Base-by-base conservation (phyloP, 2,113 vertebrate species). In the Gobius niger region DNA sequence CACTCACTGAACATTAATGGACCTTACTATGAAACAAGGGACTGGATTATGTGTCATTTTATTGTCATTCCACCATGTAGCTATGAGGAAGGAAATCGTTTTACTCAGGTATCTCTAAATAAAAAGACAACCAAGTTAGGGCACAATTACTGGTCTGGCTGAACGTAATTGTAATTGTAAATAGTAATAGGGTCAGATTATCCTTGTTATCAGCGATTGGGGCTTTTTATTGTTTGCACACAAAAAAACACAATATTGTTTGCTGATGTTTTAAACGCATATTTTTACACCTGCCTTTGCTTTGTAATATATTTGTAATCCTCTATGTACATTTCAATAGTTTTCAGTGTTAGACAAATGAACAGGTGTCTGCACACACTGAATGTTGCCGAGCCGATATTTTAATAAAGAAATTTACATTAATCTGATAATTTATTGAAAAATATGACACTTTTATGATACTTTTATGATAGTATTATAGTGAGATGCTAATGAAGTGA, bases 341-440 rank as follows among this genome's bases (percentile, higher is more conserved):
- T 73, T 62, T 76, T 44, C 68, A 53, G 7, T 67, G 42, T 70
- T 47, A 18, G 18, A 63, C 15, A 67, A 69, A 77, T 68, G 84
- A 88, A 86, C 90, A 82, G 89, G 86, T 89, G 85, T 90, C 89
- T 87, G 64, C 63, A 86, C 73, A 85, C 90, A 89, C 90, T 91
- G 90, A 88, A 85, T 10, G 40, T 52, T 67, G 24, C 65, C 16
- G 16, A 73, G 6, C 76, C 5, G 47, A 50, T 65, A 0, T 41
- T 7, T 60, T 73, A 40, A 74, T 73, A 70, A 84, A 78, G 81
- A 77, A 84, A 81, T 4, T 47, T 54, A 49, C 0, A 44, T 46
- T 0, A 18, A 46, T 44, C 13, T 63, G 34, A 13, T 34, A 3
- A 34, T 34, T 34, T 34, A 34, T 34, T 34, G 24, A 34, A 34